A percentile compares a stretch with the other conserved stretches of the same genome.
phyloP scores from a whole-genome alignment of 2,113 vertebrate genomes.

The Chrysemys picta region DNA sequence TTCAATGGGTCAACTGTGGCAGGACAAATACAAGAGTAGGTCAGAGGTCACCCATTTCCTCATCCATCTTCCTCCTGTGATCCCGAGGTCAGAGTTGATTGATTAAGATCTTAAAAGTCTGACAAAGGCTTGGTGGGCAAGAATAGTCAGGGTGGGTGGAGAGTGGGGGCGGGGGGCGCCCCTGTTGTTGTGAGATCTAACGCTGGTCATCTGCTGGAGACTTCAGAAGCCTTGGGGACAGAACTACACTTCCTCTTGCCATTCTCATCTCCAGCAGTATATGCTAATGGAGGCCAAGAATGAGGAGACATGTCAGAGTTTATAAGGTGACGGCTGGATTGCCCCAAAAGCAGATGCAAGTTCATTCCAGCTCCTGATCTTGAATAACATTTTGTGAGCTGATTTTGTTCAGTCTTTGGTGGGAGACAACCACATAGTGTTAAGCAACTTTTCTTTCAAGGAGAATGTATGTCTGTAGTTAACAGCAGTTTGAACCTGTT shows the following conservation, averaged over 20 bases:
- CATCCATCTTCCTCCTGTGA: constrained; percentile 93
- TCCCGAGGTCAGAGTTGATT: constrained; percentile 86
- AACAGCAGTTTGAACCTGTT: not conserved
- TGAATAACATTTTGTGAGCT: constrained; percentile 33
- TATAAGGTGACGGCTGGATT: constrained; percentile 54
- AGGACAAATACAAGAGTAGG: constrained; percentile 84
- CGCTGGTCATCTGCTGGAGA: constrained; percentile 78
- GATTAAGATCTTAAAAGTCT: constrained; percentile 94
- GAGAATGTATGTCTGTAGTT: not conserved
- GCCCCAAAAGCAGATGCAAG: constrained; percentile 47
- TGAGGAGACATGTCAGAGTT: not conserved
- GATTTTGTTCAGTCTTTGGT: not conserved
- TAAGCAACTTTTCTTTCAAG: not conserved
- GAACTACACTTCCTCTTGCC: constrained; percentile 57
- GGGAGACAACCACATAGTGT: not conserved
- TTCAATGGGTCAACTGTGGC: constrained; percentile 75
- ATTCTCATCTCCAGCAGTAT: constrained; percentile 21
- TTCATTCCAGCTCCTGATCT: constrained; percentile 39
- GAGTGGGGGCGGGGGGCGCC: constrained; percentile 15
- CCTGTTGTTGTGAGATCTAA: constrained; percentile 75
- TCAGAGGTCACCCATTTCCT: constrained; percentile 88
- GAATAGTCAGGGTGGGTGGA: constrained; percentile 54
- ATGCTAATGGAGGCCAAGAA: constrained; percentile 39
- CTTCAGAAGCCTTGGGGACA: constrained; percentile 43
- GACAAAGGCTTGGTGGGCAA: constrained; percentile 84